phyloP scores from a whole-genome alignment of 2,888 invertebrate genomes.

The Scelioninae gen. 2 region DNA sequence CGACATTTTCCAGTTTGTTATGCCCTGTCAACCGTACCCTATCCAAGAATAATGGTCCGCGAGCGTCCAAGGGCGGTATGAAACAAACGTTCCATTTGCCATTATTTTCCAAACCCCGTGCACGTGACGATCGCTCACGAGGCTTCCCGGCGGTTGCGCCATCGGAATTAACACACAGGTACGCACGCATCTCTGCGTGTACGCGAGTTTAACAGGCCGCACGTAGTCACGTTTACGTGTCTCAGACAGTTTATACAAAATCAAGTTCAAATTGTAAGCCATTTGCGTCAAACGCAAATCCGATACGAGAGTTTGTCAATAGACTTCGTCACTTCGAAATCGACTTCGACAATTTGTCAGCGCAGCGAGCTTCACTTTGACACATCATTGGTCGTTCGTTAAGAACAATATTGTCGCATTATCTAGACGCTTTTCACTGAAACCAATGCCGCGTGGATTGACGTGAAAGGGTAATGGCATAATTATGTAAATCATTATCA shows the following conservation, averaged over 20 bases:
- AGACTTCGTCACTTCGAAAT: slow-evolving; percentile 38
- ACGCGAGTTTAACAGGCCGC: slow-evolving; percentile 49
- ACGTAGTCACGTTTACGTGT: slow-evolving; percentile 58
- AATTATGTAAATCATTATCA: slow-evolving; percentile 34
- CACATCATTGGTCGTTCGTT: slow-evolving; percentile 26
- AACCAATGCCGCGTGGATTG: slow-evolving; percentile 4
- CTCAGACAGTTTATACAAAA: slow-evolving; percentile 60
- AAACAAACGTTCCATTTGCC: slow-evolving; percentile 6
- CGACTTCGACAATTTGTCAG: slow-evolving; percentile 35
- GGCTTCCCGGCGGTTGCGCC: slow-evolving; percentile 48
- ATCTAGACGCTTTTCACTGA: slow-evolving; percentile 19
- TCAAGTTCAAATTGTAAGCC: slow-evolving; percentile 44
- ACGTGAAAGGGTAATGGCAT: slow-evolving; percentile 25
- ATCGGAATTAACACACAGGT: slow-evolving; percentile 62
- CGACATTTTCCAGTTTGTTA: too few species aligned
- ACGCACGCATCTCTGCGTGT: slow-evolving; percentile 51
- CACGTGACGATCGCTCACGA: slow-evolving; percentile 55
- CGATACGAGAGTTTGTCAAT: slow-evolving; percentile 63
- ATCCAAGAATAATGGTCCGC: too few species aligned
- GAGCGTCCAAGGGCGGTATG: too few species aligned
- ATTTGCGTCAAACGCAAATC: slow-evolving; percentile 65
- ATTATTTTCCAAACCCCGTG: slow-evolving; percentile 14
- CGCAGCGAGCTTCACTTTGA: slow-evolving; percentile 14
- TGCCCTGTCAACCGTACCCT: too few species aligned
- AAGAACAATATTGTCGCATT: slow-evolving; percentile 31